Base-by-base conservation (phyloP, 2,797 vertebrate genomes). In the Anguilla anguilla region DNA sequence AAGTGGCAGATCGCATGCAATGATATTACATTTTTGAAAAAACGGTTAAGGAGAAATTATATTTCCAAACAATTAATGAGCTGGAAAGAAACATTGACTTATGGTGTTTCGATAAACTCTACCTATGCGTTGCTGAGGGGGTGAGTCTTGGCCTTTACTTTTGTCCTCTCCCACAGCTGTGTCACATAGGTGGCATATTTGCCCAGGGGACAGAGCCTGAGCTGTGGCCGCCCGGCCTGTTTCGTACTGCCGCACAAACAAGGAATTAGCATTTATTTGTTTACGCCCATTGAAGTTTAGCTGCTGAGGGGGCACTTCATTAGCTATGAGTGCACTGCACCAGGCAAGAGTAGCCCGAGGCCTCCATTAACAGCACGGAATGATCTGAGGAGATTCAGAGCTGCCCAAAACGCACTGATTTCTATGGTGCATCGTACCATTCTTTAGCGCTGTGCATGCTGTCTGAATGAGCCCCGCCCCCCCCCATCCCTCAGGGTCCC, bases 201-300 rank as follows among this genome's bases (percentile, higher is more conserved):
- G 19, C 13, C 19, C 6, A 13, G 79, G 22, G 77, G 39, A 35
- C 13, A 49, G 77, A 46, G 43, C 39, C 77, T 49, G 17, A 5
- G 15, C 35, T 43, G 39, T 25, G 6, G 39, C 39, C 11, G 43
- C 39, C 39, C 25, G 79, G 79, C 79, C 46, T 82, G 46, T 82
- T 81, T 82, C 51, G 9, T 25, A 46, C 22, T 51, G 79, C 43
- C 35, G 74, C 7, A 35, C 15, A 7, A 28, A 77, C 77, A 17
- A n/a, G 43, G 46, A 82, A 51, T 82, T 82, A n/a, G 46, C 79
- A 51, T 82, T 51, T 46, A 49, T 77, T 51, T 82, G 79, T 82
- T 51, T 51, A 49, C 9, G 22, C 79, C 22, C 46, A 19, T 82
- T 51, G 6, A n/a, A 82, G 43, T 51, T 51, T 46, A 11, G 46